phyloP scores from a whole-genome alignment of 2,797 vertebrate genomes.

The Channa striata region DNA sequence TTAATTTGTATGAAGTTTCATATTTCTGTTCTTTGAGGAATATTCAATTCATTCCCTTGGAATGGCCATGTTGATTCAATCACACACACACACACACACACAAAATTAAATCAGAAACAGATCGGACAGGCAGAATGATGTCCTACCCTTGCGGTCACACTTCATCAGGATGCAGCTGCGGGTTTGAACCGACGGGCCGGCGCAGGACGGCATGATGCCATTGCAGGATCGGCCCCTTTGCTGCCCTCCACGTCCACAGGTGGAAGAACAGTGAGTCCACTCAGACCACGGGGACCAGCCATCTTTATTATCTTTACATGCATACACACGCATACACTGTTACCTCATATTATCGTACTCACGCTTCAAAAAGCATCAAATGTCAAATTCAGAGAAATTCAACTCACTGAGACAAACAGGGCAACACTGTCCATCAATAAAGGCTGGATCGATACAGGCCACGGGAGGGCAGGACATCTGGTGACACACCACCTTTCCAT shows the following conservation, averaged over 20 bases:
- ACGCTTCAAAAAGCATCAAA: too few relatives aligned
- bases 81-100: neutral
- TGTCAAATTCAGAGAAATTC: neutral
- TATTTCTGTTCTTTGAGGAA: conserved; percentile 25
- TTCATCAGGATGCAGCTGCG: conserved; percentile 91
- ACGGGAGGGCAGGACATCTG: conserved; percentile 92
- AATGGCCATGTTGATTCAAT: conserved; percentile 9
- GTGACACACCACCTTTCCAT: conserved; percentile 92
- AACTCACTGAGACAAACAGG: conserved; percentile 92
- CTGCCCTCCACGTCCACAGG: conserved; percentile 94
- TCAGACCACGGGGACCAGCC: conserved; percentile 98
- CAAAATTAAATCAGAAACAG: conserved; percentile 21
- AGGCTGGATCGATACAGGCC: conserved; percentile 88
- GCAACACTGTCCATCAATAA: conserved; percentile 93
- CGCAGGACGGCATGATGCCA: conserved; percentile 88
- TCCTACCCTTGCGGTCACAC: conserved; percentile 91
- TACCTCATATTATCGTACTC: neutral
- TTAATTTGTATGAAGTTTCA: conserved; percentile 33
- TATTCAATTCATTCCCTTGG: conserved; percentile 12
- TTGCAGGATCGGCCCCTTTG: conserved; percentile 96
- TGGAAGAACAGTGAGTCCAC: conserved; percentile 94
- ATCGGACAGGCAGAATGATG: conserved; percentile 22
- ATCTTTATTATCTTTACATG: conserved; percentile 82
- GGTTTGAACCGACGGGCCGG: conserved; percentile 93
- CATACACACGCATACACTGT: conserved; percentile 13